phyloP scores from a whole-genome alignment of 2,797 vertebrate species.

The Ctenochaetus hawaiiensis region DNA sequence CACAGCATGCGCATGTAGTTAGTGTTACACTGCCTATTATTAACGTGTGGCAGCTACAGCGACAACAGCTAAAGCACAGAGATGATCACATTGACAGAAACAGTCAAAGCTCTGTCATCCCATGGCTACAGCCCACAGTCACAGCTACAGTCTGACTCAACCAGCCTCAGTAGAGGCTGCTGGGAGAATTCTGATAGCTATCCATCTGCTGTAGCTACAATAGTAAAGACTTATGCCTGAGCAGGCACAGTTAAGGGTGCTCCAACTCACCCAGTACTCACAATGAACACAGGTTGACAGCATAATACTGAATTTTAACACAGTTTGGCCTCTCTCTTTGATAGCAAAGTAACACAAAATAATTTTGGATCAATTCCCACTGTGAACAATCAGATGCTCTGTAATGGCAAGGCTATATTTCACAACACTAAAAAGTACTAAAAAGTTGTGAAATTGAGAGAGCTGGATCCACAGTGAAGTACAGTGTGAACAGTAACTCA shows the following conservation, averaged over 20 bases:
- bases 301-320: not conserved
- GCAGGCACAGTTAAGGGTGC: not conserved
- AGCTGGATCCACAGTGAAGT: not conserved
- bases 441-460: not conserved
- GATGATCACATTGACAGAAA: not conserved
- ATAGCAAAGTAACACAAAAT: not conserved
- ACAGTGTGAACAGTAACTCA: not conserved
- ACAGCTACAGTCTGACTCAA: not conserved
- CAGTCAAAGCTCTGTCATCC: too few relatives aligned
- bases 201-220: not conserved
- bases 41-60: not conserved
- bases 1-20: not conserved
- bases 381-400: not conserved
- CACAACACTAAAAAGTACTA: not conserved
- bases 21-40: too few relatives aligned
- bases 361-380: not conserved
- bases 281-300: not conserved
- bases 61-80: not conserved
- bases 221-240: not conserved
- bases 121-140: not conserved
- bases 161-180: not conserved
- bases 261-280: not conserved
- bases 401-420: not conserved
- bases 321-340: not conserved
- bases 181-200: too few relatives aligned